phyloP scores from a whole-genome alignment of 2,113 vertebrate genomes.

The Toxotes chatareus region DNA sequence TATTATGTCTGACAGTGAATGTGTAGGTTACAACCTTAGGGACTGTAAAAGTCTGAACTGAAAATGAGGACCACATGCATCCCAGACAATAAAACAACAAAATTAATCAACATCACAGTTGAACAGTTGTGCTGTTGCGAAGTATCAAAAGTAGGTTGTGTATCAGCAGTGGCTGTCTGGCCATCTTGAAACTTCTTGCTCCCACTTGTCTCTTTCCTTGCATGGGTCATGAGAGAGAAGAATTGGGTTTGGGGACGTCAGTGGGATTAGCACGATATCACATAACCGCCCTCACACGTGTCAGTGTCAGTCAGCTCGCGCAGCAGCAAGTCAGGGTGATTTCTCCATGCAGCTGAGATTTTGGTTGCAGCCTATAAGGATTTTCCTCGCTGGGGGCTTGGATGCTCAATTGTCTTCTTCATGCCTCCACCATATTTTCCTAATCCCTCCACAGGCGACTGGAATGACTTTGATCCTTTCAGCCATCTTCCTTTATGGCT shows the following conservation, averaged over 20 bases:
- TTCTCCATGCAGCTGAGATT: conserved; percentile 50
- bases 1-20: neutral
- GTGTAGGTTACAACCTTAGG: neutral
- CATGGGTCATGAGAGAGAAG: conserved; percentile 23
- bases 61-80: neutral
- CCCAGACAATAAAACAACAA: neutral
- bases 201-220: neutral
- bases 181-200: neutral
- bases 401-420: conserved; percentile 57
- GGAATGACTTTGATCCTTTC: conserved; percentile 67
- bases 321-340: conserved; percentile 33
- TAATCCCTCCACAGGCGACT: conserved; percentile 67
- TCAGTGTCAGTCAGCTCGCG: conserved; percentile 51
- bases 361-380: conserved; percentile 47
- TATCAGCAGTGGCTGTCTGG: neutral
- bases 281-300: conserved; percentile 59
- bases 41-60: neutral
- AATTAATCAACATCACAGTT: neutral
- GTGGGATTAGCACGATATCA: conserved; percentile 69
- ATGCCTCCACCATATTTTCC: conserved; percentile 53
- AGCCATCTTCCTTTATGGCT: conserved; percentile 61
- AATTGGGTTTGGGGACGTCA: conserved; percentile 37
- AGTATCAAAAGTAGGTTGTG: neutral
- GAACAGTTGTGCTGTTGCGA: neutral
- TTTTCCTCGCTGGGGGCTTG: conserved; percentile 56